These are phyloP conservation scores for Phyllopteryx taeniolatus DNA, from an alignment of 2,113 vertebrate genomes.

Conservation along the genomic window DNA sequence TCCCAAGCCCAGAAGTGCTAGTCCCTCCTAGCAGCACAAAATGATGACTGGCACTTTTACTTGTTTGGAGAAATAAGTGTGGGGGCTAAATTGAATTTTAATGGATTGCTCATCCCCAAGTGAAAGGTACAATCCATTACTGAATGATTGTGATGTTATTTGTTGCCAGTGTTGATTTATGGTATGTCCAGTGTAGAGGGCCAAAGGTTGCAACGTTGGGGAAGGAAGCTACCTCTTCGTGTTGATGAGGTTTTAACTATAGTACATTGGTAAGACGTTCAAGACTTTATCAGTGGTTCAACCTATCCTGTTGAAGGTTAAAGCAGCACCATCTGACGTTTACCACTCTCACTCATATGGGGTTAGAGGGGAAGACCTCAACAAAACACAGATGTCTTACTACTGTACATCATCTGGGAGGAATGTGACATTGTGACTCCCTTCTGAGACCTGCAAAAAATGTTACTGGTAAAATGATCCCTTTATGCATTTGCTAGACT, in stretches of 20 bases:
- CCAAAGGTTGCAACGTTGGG: conserved; percentile 60
- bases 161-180: conserved; percentile 72
- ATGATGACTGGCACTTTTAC: conserved; percentile 75
- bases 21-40: conserved; percentile 68
- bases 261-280: conserved; percentile 23
- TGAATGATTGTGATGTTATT: conserved; percentile 79
- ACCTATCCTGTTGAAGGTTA: conserved; percentile 19
- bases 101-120: conserved; percentile 78
- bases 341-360: neutral
- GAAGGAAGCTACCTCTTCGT: conserved; percentile 47
- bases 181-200: conserved; percentile 38
- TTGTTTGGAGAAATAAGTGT: conserved; percentile 80
- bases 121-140: conserved; percentile 84
- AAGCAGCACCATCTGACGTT: conserved; percentile 1
- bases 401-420: neutral
- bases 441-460: neutral
- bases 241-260: conserved; percentile 62
- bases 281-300: conserved; percentile 32
- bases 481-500: too few relatives aligned
- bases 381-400: neutral
- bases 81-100: conserved; percentile 87
- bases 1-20: conserved; percentile 67
- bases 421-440: neutral
- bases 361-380: neutral
- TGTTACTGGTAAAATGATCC: neutral